Conservation (phyloP, 2,797 vertebrate species). For the Alauda arvensis region DNA sequence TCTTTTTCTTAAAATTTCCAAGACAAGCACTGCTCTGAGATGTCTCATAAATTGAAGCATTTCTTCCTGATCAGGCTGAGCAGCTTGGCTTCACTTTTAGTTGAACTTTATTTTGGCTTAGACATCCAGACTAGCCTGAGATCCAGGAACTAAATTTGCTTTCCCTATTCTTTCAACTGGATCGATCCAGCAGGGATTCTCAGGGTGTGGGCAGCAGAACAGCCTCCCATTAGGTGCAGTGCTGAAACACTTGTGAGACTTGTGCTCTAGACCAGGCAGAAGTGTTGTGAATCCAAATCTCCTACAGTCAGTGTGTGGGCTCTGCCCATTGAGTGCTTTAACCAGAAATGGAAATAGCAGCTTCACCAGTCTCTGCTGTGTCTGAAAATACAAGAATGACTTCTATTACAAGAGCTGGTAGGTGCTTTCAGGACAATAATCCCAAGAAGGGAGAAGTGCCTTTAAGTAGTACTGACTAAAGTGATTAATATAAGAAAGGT, state of each 20-base stretch:
- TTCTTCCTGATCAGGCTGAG: neutral
- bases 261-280: neutral
- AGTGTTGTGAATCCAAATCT: neutral
- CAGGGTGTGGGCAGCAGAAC: neutral
- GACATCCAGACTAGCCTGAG: constrained; percentile 28
- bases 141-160: constrained; percentile 44
- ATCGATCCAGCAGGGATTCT: neutral
- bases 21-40: neutral
- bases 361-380: neutral
- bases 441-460: neutral
- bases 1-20: neutral
- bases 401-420: neutral
- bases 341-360: constrained; percentile 28
- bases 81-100: constrained; percentile 33
- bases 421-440: neutral
- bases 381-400: neutral
- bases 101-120: constrained; percentile 61
- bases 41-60: neutral
- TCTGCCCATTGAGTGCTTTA: neutral
- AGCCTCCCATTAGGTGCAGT: neutral
- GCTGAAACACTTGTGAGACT: neutral
- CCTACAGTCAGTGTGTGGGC: neutral
- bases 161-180: neutral
- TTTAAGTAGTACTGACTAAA: neutral
- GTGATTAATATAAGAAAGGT: neutral